Percentiles rank a stretch among this genome's conserved stretches.
phyloP scores from a whole-genome alignment of 2,888 invertebrate species.

The Lissonota sp. region DNA sequence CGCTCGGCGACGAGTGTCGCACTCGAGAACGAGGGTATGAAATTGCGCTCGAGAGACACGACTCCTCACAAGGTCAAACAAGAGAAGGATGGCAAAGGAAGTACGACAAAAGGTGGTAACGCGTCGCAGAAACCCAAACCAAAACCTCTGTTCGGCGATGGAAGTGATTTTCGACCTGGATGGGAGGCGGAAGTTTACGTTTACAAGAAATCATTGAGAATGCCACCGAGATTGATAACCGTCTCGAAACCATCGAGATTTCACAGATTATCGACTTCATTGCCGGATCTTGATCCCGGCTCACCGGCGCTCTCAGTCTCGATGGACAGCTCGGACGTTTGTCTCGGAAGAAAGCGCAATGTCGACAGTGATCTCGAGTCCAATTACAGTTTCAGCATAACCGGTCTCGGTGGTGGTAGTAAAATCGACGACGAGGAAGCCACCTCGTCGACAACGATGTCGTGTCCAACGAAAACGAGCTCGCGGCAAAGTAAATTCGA shows the following conservation, averaged over 20 bases:
- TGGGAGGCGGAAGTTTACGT: slow-evolving; percentile 94
- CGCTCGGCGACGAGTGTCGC: slow-evolving; percentile 73
- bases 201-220: slow-evolving; percentile 92
- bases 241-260: slow-evolving; percentile 90
- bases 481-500: slow-evolving; percentile 82
- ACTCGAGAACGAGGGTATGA: slow-evolving; percentile 78
- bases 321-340: slow-evolving; percentile 85
- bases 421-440: slow-evolving; percentile 88
- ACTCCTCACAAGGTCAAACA: slow-evolving; percentile 76
- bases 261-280: slow-evolving; percentile 89
- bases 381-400: slow-evolving; percentile 86
- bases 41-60: slow-evolving; percentile 77
- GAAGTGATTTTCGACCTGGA: slow-evolving; percentile 90
- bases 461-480: slow-evolving; percentile 84
- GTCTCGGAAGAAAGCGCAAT: slow-evolving; percentile 76
- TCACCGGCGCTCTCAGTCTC: slow-evolving; percentile 89
- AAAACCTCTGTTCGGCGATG: slow-evolving; percentile 89
- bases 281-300: slow-evolving; percentile 91
- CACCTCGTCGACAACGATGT: slow-evolving; percentile 88
- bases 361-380: slow-evolving; percentile 89
- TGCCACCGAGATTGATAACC: slow-evolving; percentile 92
- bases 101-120: slow-evolving; percentile 70
- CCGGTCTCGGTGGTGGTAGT: slow-evolving; percentile 84
- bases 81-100: slow-evolving; percentile 78
- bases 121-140: slow-evolving; percentile 75